Conservation (phyloP, 2,797 vertebrate species). For the Argyrosomus regius region DNA sequence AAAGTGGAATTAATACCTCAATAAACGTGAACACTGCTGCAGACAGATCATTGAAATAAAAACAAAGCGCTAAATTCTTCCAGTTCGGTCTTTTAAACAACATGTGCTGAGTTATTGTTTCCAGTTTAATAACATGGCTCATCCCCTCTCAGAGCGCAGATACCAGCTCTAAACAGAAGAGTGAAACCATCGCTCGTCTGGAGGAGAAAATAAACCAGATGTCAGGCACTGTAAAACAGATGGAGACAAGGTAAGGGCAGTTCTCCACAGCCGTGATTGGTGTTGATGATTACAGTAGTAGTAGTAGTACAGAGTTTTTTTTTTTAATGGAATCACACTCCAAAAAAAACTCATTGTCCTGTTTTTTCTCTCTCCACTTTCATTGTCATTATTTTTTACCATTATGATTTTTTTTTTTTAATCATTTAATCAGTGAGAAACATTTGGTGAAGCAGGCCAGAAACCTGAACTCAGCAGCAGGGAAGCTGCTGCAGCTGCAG, state of each 20-base stretch:
- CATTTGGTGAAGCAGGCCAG: constrained; percentile 98
- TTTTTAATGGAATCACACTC: neutral
- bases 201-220: constrained; percentile 99
- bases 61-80: neutral
- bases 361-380: constrained; percentile 74
- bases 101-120: neutral
- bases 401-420: constrained; percentile 38
- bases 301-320: neutral
- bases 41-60: neutral
- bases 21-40: neutral
- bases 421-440: constrained; percentile 89
- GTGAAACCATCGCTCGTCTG: constrained; percentile 92
- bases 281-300: neutral
- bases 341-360: constrained; percentile 76
- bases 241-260: constrained; percentile 93
- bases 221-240: constrained; percentile 94
- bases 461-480: constrained; percentile 93
- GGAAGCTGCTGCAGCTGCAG: constrained; percentile 94
- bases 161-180: constrained; percentile 93
- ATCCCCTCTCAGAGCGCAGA: constrained; percentile 88
- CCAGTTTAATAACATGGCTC: neutral
- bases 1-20: too few species aligned
- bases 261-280: neutral
- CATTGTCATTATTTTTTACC: constrained; percentile 74
- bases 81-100: neutral